phyloP scores from a whole-genome alignment of 2,113 vertebrate species.

The Terrapene triunguis region DNA sequence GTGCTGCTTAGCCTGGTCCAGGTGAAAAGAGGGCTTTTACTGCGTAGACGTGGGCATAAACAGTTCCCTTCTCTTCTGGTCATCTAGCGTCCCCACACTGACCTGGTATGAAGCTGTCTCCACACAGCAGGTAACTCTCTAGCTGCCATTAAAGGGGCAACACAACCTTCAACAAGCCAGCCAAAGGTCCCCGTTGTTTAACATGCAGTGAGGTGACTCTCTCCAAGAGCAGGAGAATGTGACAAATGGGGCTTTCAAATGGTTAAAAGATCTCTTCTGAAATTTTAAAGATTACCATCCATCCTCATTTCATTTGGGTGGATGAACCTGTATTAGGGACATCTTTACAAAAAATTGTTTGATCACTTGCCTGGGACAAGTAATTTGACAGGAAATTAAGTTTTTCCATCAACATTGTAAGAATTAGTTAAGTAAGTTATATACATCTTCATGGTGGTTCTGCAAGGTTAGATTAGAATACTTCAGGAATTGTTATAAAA shows the following conservation, averaged over 20 bases:
- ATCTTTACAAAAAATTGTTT: not conserved
- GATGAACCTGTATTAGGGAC: not conserved
- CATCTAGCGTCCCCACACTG: not conserved
- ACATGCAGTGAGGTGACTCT: too few species aligned
- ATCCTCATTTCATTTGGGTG: not conserved
- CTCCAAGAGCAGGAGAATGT: not conserved
- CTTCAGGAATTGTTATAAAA: not conserved
- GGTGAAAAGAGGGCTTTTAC: not conserved
- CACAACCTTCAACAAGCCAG: not conserved
- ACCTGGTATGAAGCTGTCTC: not conserved
- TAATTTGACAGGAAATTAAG: not conserved
- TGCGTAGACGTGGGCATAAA: not conserved
- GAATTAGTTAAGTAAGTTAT: too few species aligned
- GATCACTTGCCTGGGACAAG: conserved; percentile 46
- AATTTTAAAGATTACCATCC: not conserved
- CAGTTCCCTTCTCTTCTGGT: not conserved
- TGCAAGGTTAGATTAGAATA: not conserved
- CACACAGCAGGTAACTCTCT: not conserved
- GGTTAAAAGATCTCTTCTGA: not conserved
- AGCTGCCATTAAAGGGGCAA: not conserved
- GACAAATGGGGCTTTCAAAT: not conserved
- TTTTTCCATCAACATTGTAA: too few species aligned
- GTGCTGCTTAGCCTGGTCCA: not conserved
- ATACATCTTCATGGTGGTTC: conserved; percentile 22
- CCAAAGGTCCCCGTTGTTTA: not conserved